Base-by-base conservation (phyloP, 2,113 vertebrate species). In the Tychaedon coryphoeus region DNA sequence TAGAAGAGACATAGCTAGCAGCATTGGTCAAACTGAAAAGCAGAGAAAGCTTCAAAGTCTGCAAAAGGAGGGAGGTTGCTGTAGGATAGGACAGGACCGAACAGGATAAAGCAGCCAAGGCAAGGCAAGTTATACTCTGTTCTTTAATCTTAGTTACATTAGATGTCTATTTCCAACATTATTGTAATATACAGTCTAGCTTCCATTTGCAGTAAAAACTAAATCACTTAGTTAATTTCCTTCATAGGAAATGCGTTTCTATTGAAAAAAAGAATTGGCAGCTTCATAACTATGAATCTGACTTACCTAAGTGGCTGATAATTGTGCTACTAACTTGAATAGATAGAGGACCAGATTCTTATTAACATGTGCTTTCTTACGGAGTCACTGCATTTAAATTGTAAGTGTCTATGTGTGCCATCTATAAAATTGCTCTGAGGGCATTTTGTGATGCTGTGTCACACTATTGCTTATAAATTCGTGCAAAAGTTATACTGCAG, bases 21-120 rank as follows among this genome's bases (percentile, higher is more conserved):
- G 31, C 12, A 26, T 5, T 43, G 50, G 19, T 43, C 23, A 90
- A 91, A 84, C 29, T 54, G 34, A 86, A 76, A 78, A 75, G 6
- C 25, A 42, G 54, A 54, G n/a, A 28, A 53, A 77, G 38, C 36
- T 86, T 88, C 50, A 33, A 75, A 88, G 75, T 12, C 29, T 73
- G 50, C 62, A 47, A 9, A 80, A 50, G 54, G 90, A 88, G 26
- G 9, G 26, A 86, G 34, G n/a, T 34, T 24, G 31, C 23, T 56
- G 28, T 29, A 86, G 45, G 29, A 71, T 18, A 70, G 31, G 45
- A 36, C 13, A 67, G 65, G 53, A 50, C 14, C 70, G 36, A 36
- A 58, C 40, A 78, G 31, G 29, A n/a, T 17, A 76, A 9, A 18
- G n/a, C 18, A 69, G 40, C 0, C 0, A 75, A 33, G 16, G 20